These are phyloP conservation scores for Thalassarche chlororhynchos DNA, from an alignment of 2,113 vertebrate species.

Conservation along the genomic window DNA sequence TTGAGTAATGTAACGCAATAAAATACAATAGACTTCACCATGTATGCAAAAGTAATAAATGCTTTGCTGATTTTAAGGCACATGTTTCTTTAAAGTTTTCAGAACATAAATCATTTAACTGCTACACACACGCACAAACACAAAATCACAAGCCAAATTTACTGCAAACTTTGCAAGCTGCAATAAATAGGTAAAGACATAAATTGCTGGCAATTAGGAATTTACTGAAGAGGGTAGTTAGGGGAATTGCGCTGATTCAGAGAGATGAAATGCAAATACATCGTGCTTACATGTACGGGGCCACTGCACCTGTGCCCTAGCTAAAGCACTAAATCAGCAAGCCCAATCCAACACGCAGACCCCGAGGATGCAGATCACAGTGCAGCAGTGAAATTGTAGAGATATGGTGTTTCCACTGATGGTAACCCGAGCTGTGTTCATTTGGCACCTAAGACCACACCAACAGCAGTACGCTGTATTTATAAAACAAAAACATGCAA, in stretches of 20 bases:
- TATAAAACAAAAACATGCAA: fast-evolving
- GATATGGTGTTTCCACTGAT: fast-evolving
- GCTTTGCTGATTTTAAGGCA: constrained; percentile 52
- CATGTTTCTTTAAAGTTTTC: constrained; percentile 46
- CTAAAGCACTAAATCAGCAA: constrained; percentile 30
- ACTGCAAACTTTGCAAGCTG: constrained; percentile 39
- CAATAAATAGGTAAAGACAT: constrained; percentile 64
- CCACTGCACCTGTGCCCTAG: constrained; percentile 34
- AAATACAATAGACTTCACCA: constrained; percentile 39
- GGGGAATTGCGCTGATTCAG: constrained; percentile 60
- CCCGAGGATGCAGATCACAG: neutral
- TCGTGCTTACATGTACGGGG: neutral
- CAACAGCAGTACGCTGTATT: fast-evolving
- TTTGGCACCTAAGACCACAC: neutral
- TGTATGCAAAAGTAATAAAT: constrained; percentile 43
- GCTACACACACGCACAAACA: neutral
- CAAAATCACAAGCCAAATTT: constrained; percentile 41
- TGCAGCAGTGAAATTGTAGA: neutral
- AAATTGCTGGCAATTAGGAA: constrained; percentile 73
- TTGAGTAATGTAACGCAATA: constrained; percentile 40
- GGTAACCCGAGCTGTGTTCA: neutral
- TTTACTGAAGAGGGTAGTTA: constrained; percentile 52
- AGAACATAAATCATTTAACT: constrained; percentile 56
- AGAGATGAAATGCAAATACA: constrained; percentile 59
- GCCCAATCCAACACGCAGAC: neutral